Evolutionary conservation across 2,113 vertebrate species (phyloP).

Genomic region (Junco hyemalis): DNA sequence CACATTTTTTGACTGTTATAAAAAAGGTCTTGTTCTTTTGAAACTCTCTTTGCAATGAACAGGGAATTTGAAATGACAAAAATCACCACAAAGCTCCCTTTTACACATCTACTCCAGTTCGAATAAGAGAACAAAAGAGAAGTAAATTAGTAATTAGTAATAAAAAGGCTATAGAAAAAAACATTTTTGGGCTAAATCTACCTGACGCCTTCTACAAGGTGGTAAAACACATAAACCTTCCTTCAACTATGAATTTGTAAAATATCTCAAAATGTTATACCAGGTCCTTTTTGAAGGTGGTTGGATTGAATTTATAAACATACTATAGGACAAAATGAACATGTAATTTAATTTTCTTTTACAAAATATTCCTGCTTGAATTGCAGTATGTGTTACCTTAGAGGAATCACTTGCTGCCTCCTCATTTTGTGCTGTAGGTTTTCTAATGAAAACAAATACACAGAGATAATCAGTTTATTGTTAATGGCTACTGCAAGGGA

Average conservation of each 20-base stretch:
- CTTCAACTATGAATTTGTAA: neutral
- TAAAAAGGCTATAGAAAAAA: neutral
- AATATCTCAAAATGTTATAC: neutral
- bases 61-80: neutral
- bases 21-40: neutral
- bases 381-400: constrained; percentile 61
- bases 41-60: neutral
- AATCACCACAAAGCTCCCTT: neutral
- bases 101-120: neutral
- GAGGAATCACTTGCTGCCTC: neutral
- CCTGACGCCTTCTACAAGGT: neutral
- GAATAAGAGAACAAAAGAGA: neutral
- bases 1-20: neutral
- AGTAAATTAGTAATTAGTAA: neutral
- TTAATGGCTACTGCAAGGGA: neutral
- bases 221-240: neutral
- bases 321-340: neutral
- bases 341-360: neutral
- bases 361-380: neutral
- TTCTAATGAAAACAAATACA: constrained; percentile 42
- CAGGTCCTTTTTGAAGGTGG: neutral
- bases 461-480: neutral
- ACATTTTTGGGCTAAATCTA: neutral
- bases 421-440: constrained; percentile 51
- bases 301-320: neutral